A percentile compares a stretch with the other conserved stretches of the same genome.
These are phyloP conservation scores for Lomographa bimaculata DNA, from an alignment of 2,888 invertebrate species.

Conservation along the genomic window DNA sequence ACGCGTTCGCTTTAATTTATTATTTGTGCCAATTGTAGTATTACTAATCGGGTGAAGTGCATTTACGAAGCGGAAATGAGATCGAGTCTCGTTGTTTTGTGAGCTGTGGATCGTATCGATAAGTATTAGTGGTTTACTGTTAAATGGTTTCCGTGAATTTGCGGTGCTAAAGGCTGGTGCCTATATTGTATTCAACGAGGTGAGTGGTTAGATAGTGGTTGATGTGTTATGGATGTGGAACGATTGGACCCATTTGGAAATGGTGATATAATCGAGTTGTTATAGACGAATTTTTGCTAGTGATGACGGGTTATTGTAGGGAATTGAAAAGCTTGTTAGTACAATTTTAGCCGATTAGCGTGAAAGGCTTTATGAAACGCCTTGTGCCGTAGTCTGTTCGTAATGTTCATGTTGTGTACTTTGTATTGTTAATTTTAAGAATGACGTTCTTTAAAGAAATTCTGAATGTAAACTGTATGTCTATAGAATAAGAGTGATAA, in stretches of 20 bases:
- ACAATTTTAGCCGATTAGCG: too few relatives aligned
- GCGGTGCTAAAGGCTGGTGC: conserved; percentile 62
- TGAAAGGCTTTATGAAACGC: conserved; percentile 8
- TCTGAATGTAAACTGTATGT: too few relatives aligned
- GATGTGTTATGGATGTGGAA: conserved; percentile 1
- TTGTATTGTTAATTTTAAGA: too few relatives aligned
- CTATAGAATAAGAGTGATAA: too few relatives aligned
- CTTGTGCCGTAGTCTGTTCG: too few relatives aligned
- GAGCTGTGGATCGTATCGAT: neutral
- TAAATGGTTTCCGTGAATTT: conserved; percentile 37
- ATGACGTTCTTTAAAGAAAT: too few relatives aligned
- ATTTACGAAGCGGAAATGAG: neutral
- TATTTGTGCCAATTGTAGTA: conserved; percentile 17
- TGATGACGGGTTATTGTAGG: conserved; percentile 21
- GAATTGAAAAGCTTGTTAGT: conserved; percentile 15
- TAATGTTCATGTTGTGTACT: too few relatives aligned
- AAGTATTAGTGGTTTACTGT: conserved; percentile 6
- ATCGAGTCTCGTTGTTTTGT: too few relatives aligned
- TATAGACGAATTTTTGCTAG: conserved; percentile 34
- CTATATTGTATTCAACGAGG: conserved; percentile 16
- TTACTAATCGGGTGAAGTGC: conserved; percentile 5
- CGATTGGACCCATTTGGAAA: conserved; percentile 17
- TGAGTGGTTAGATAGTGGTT: conserved; percentile 1
- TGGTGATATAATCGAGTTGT: conserved; percentile 23
- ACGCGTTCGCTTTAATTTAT: conserved; percentile 5